phyloP scores from a whole-genome alignment of 2,888 invertebrate genomes.

The Apodemia mormo region DNA sequence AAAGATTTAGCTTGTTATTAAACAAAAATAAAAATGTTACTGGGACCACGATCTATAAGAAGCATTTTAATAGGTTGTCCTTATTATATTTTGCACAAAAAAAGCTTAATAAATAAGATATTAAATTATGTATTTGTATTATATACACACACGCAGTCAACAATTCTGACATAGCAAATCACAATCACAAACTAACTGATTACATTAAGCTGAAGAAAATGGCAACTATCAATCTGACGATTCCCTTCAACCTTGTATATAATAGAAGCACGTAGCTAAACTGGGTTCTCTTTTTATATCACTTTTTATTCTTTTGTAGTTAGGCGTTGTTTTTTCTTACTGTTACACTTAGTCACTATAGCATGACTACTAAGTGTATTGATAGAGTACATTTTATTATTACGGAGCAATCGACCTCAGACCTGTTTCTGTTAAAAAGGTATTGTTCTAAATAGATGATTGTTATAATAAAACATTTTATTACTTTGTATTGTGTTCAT shows the following conservation, averaged over 20 bases:
- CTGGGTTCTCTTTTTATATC: constrained; percentile 43
- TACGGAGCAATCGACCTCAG: constrained; percentile 31
- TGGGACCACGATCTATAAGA: too few relatives aligned
- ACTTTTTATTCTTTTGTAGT: constrained; percentile 44
- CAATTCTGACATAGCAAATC: constrained; percentile 18
- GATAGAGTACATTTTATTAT: constrained; percentile 23
- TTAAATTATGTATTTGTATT: background rate
- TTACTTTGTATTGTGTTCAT: constrained; percentile 3
- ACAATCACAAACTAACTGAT: constrained; percentile 34
- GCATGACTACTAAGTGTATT: constrained; percentile 44
- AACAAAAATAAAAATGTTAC: too few relatives aligned
- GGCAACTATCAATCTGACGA: constrained; percentile 53
- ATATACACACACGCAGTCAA: constrained; percentile 2
- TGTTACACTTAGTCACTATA: constrained; percentile 48
- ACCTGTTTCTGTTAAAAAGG: constrained; percentile 33
- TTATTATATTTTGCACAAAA: too few relatives aligned
- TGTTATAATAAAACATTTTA: background rate
- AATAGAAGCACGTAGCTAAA: constrained; percentile 56
- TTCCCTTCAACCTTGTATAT: constrained; percentile 52
- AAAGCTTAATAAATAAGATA: too few relatives aligned
- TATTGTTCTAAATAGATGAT: constrained; percentile 1
- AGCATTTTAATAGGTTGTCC: too few relatives aligned
- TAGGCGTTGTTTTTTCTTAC: constrained; percentile 43
- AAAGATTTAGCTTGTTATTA: too few relatives aligned
- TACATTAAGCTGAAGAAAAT: constrained; percentile 35